Evolutionary conservation across 2,888 invertebrate genomes (phyloP).

Genomic region (Lutraria lutraria): DNA sequence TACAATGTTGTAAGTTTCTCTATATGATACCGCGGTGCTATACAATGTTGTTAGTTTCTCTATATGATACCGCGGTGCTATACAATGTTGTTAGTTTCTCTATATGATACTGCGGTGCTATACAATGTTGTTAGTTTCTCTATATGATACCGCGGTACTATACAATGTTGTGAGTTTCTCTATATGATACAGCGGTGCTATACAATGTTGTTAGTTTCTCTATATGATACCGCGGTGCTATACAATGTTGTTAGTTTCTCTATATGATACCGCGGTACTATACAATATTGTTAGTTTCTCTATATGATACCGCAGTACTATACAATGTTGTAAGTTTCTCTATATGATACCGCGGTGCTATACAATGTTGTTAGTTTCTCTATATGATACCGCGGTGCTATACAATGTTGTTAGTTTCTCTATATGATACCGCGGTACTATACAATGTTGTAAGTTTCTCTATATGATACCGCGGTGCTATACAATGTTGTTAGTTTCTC

Average conservation of each 20-base stretch:
- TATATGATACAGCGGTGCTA: not conserved
- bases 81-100: constrained; percentile 32
- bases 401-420: constrained; percentile 32
- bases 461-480: not conserved
- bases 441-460: constrained; percentile 34
- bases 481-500: constrained; percentile 32
- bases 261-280: constrained; percentile 1
- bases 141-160: constrained; percentile 1
- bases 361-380: constrained; percentile 32
- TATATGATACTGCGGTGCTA: not conserved
- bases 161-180: constrained; percentile 32
- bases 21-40: not conserved
- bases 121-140: constrained; percentile 32
- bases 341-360: not conserved
- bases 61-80: not conserved
- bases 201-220: constrained; percentile 32
- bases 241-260: constrained; percentile 32
- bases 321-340: constrained; percentile 34
- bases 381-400: not conserved
- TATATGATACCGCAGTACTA: not conserved
- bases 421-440: constrained; percentile 1
- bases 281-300: constrained; percentile 31
- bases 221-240: not conserved
- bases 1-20: constrained; percentile 34
- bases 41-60: constrained; percentile 32